Conservation (phyloP, 2,113 vertebrate species). For the Mola mola region DNA sequence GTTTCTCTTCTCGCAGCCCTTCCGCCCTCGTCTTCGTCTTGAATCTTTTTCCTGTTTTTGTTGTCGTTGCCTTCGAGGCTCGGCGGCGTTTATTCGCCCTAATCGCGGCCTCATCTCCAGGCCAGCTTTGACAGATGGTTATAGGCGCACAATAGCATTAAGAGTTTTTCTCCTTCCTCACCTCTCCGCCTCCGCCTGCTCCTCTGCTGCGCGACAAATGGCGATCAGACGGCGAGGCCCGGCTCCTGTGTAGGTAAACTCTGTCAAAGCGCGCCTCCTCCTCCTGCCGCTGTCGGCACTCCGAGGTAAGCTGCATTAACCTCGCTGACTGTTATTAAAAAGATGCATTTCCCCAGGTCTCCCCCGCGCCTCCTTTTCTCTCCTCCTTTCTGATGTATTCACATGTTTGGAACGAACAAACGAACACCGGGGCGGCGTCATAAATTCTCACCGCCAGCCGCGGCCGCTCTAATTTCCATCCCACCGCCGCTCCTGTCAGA, state of each 20-base stretch:
- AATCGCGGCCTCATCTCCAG: conserved; percentile 99
- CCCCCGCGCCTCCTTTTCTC: conserved; percentile 82
- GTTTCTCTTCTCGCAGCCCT: conserved; percentile 68
- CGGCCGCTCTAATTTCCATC: conserved; percentile 88
- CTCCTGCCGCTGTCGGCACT: conserved; percentile 89
- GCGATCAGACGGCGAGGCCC: conserved; percentile 89
- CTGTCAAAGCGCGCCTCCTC: conserved; percentile 81
- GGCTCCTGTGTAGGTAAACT: conserved; percentile 91
- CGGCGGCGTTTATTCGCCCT: conserved; percentile 97
- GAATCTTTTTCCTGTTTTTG: conserved; percentile 80
- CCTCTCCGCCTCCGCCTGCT: conserved; percentile 18
- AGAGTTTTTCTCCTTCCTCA: conserved; percentile 84
- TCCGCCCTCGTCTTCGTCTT: conserved; percentile 16
- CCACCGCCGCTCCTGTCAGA: conserved; percentile 91
- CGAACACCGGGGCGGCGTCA: conserved; percentile 89
- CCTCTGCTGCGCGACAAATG: conserved; percentile 90
- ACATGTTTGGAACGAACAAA: conserved; percentile 80
- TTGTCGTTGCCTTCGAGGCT: conserved; percentile 91
- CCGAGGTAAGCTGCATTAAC: conserved; percentile 99
- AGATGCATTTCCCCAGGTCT: conserved; percentile 93
- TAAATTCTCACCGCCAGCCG: conserved; percentile 93
- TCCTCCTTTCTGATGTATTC: conserved; percentile 44
- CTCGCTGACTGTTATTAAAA: conserved; percentile 98
- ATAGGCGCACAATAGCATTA: conserved; percentile 99
- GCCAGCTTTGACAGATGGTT: conserved; percentile 99